These are phyloP conservation scores for Eutolmus rufibarbis DNA, from an alignment of 2,888 invertebrate genomes.

Conservation along the genomic window DNA sequence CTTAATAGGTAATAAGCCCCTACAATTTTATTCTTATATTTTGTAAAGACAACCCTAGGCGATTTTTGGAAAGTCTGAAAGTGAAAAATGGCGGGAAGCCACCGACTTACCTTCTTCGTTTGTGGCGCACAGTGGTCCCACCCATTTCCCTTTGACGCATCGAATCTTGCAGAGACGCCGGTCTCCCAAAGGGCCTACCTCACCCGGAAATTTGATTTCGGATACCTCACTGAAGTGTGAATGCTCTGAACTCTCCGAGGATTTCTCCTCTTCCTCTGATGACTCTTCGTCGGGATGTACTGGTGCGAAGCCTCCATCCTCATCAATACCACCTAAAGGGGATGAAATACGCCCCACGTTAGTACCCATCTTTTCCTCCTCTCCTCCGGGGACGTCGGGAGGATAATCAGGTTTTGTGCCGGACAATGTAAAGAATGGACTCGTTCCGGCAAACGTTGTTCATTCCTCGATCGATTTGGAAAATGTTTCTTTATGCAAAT, in stretches of 20 bases:
- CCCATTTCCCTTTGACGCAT: constrained; percentile 85
- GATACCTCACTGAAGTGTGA: constrained; percentile 62
- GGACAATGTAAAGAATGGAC: background rate
- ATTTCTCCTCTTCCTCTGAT: constrained; percentile 58
- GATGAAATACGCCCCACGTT: background rate
- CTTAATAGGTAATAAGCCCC: no score
- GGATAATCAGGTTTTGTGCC: background rate
- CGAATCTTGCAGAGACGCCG: constrained; percentile 82
- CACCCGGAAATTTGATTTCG: constrained; percentile 72
- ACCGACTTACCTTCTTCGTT: constrained; percentile 70
- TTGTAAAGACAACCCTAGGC: background rate
- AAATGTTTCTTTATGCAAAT: background rate
- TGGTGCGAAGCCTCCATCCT: constrained; percentile 60
- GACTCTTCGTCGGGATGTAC: constrained; percentile 59
- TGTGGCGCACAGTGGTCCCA: constrained; percentile 80
- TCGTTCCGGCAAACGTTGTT: background rate
- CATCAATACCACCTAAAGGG: constrained; percentile 51
- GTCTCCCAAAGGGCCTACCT: constrained; percentile 77
- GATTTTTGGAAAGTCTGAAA: background rate
- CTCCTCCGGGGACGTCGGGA: background rate
- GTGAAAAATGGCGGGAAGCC: background rate
- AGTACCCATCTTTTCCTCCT: background rate
- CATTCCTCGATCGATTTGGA: background rate
- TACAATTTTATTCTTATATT: background rate
- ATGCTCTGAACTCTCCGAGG: constrained; percentile 59